phyloP scores from a whole-genome alignment of 2,797 vertebrate species.

The Parauchenoglanis ngamensis region DNA sequence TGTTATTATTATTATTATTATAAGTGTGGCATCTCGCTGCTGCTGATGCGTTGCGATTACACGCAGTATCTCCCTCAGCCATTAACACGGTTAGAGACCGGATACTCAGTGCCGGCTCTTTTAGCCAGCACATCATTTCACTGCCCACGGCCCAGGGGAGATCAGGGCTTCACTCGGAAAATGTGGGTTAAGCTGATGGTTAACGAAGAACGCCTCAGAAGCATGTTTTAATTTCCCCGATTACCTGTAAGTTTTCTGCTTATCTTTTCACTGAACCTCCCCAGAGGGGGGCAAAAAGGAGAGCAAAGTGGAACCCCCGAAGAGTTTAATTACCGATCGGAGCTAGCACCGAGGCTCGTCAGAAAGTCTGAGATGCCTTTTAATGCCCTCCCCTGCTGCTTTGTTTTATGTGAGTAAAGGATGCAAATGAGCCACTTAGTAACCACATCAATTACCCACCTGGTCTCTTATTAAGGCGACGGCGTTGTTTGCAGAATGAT shows the following conservation, averaged over 20 bases:
- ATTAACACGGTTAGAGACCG: conserved; percentile 30
- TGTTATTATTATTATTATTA: conserved; percentile 33
- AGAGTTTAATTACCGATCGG: conserved; percentile 83
- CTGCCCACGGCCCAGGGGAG: conserved; percentile 27
- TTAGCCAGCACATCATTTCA: conserved; percentile 40
- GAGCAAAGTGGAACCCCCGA: conserved; percentile 83
- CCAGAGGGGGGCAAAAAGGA: conserved; percentile 59
- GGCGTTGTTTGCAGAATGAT: conserved; percentile 93
- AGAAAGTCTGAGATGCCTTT: conserved; percentile 82
- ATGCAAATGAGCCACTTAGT: conserved; percentile 99
- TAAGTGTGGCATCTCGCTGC: neutral
- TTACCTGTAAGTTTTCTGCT: conserved; percentile 85
- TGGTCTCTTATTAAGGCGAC: conserved; percentile 93
- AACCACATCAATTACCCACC: conserved; percentile 99
- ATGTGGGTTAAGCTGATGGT: conserved; percentile 54
- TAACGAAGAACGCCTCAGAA: conserved; percentile 70
- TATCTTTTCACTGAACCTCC: conserved; percentile 86
- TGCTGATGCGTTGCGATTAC: conserved; percentile 11
- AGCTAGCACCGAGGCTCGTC: conserved; percentile 78
- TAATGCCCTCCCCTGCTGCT: conserved; percentile 69
- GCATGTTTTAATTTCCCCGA: conserved; percentile 77
- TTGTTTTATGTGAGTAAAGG: conserved; percentile 84
- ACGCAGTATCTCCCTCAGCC: neutral
- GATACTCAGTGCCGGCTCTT: conserved; percentile 17
- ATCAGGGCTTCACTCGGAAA: conserved; percentile 41